Evolutionary conservation across 2,888 invertebrate genomes (phyloP).

Genomic region (Lasioglossum oenotherae): DNA sequence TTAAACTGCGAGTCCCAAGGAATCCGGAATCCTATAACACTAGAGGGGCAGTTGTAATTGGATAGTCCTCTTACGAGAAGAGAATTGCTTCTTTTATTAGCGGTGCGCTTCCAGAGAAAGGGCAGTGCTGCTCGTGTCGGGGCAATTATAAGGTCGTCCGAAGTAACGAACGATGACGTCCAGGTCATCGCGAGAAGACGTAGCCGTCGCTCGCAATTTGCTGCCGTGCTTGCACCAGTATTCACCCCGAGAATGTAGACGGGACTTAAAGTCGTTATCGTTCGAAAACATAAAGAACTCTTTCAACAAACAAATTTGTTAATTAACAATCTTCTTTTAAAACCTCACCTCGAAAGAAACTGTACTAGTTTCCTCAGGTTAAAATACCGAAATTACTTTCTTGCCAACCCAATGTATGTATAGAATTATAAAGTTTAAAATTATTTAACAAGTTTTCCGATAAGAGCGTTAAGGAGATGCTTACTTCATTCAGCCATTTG

Average conservation of each 20-base stretch:
- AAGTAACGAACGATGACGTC: conserved; percentile 61
- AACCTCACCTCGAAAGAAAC: too few species aligned
- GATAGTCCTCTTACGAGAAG: neutral
- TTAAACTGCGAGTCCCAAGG: neutral
- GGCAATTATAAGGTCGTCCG: conserved; percentile 63
- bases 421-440: too few species aligned
- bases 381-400: too few species aligned
- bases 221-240: neutral
- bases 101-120: conserved; percentile 10
- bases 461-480: neutral
- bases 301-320: neutral
- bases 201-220: conserved; percentile 65
- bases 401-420: too few species aligned
- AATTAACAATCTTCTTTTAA: neutral
- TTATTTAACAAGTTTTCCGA: neutral
- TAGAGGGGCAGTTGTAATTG: conserved; percentile 3
- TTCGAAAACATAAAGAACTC: neutral
- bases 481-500: neutral
- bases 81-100: conserved; percentile 47
- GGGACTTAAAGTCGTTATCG: neutral
- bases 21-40: conserved; percentile 10
- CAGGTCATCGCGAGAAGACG: conserved; percentile 54
- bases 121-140: conserved; percentile 20
- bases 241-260: neutral
- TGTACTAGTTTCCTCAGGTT: too few species aligned